Conservation (phyloP, 2,113 vertebrate genomes). For the Trogon melanurus region DNA sequence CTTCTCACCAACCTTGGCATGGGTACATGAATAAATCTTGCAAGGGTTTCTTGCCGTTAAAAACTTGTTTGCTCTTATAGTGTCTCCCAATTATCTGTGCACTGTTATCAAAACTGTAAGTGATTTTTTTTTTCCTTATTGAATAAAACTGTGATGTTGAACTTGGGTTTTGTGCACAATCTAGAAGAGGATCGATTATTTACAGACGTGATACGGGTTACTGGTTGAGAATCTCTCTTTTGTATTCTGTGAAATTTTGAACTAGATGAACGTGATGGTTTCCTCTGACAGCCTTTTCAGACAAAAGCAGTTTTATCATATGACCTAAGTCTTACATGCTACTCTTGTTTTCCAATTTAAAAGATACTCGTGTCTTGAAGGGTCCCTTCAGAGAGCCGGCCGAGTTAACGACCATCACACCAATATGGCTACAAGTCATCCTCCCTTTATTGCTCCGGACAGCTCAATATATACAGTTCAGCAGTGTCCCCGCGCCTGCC, state of each 20-base stretch:
- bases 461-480: too few relatives aligned
- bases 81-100: neutral
- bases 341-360: neutral
- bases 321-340: neutral
- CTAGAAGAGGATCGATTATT: neutral
- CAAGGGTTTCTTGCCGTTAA: neutral
- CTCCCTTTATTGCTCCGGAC: too few relatives aligned
- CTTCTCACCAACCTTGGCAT: neutral
- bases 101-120: neutral
- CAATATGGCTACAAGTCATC: too few relatives aligned
- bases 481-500: too few relatives aligned
- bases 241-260: neutral
- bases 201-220: neutral
- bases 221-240: neutral
- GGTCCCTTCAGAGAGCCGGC: too few relatives aligned
- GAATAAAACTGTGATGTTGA: neutral
- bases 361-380: neutral
- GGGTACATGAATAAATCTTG: neutral
- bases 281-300: neutral
- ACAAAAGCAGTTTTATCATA: neutral
- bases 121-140: neutral
- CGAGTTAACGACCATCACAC: too few relatives aligned
- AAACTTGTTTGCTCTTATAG: neutral
- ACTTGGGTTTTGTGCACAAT: neutral
- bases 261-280: neutral